Evolutionary conservation across 2,888 invertebrate species (phyloP).

Genomic region (Polyploca ridens): DNA sequence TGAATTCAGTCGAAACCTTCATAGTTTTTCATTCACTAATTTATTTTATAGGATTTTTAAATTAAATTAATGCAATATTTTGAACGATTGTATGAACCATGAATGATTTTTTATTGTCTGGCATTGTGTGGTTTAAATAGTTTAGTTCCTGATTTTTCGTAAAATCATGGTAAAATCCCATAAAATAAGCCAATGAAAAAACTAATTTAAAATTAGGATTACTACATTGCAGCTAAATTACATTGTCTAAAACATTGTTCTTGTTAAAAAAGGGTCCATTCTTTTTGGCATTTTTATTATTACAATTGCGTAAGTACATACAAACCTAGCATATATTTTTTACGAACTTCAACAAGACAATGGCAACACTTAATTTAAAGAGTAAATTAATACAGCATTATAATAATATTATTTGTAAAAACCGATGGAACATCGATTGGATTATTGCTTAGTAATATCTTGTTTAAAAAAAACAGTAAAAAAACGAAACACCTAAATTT

Average conservation of each 20-base stretch:
- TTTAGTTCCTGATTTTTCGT: neutral
- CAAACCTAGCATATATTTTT: constrained; percentile 30
- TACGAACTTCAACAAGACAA: constrained; percentile 23
- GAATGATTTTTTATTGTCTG: neutral
- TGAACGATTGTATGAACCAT: neutral
- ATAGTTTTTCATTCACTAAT: constrained; percentile 26
- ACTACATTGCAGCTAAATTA: constrained; percentile 41
- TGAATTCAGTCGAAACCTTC: constrained; percentile 50
- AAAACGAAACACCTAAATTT: constrained; percentile 23
- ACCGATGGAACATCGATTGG: constrained; percentile 9
- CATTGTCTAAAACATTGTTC: constrained; percentile 30
- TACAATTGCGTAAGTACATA: constrained; percentile 37
- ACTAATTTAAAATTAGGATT: constrained; percentile 28
- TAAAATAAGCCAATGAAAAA: constrained; percentile 34
- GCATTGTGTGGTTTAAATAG: neutral
- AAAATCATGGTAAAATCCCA: constrained; percentile 17
- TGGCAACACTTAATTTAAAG: constrained; percentile 41
- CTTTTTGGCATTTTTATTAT: constrained; percentile 48
- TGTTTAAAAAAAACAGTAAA: constrained; percentile 18
- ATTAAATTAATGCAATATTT: neutral
- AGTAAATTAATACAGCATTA: constrained; percentile 3
- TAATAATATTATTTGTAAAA: constrained; percentile 2
- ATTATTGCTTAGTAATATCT: constrained; percentile 27
- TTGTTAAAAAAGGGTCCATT: constrained; percentile 39
- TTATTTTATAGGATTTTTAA: constrained; percentile 31